Evolutionary conservation across 2,888 invertebrate species (phyloP).

Genomic region (Pterostichus madidus): DNA sequence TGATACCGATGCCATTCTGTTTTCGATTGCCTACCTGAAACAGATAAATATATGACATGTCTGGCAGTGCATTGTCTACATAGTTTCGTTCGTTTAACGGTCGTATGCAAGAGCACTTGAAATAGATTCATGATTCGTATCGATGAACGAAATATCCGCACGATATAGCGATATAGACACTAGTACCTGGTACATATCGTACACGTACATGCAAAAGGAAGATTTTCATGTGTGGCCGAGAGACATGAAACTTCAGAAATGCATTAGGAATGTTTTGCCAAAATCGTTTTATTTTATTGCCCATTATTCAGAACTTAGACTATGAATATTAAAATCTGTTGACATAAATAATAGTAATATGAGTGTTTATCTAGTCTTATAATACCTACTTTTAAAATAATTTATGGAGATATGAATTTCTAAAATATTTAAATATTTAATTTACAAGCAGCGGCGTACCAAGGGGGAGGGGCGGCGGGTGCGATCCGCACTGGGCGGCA

Average conservation of each 20-base stretch:
- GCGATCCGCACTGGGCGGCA: too few relatives aligned
- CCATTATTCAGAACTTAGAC: neutral
- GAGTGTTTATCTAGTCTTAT: neutral
- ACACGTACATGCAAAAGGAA: neutral
- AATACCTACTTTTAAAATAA: too few relatives aligned
- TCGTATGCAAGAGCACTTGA: constrained; percentile 35
- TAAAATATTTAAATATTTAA: too few relatives aligned
- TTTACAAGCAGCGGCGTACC: too few relatives aligned
- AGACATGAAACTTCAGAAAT: neutral
- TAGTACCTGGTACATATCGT: constrained; percentile 21
- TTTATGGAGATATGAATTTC: too few relatives aligned
- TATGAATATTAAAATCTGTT: neutral
- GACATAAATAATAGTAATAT: neutral
- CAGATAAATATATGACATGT: constrained; percentile 46
- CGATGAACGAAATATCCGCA: neutral
- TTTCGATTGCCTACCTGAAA: neutral
- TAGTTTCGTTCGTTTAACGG: neutral
- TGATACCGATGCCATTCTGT: constrained; percentile 25
- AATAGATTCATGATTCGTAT: constrained; percentile 37
- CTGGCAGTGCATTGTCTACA: constrained; percentile 18
- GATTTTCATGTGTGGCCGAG: neutral
- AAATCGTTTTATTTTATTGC: neutral
- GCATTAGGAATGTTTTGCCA: neutral
- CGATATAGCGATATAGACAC: constrained; percentile 23
- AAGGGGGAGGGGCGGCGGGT: too few relatives aligned